Evolutionary conservation across 2,888 invertebrate species (phyloP).

Genomic region (Neoitamus cyanurus): DNA sequence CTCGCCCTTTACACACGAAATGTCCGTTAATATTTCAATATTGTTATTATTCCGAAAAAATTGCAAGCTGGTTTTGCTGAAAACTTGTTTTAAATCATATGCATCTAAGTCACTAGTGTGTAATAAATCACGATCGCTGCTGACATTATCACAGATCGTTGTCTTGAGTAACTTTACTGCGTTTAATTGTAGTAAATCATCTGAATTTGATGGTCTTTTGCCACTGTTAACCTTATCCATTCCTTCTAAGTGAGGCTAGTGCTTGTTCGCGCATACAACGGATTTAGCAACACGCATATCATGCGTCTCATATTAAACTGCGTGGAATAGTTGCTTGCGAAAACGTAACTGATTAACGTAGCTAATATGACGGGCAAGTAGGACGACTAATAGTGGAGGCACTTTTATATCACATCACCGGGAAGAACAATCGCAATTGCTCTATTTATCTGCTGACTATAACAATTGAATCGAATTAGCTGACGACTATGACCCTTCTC

Average conservation of each 20-base stretch:
- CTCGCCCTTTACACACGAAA: slow-evolving; percentile 43
- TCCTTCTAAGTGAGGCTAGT: not conserved
- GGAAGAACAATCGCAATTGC: not conserved
- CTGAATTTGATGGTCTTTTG: slow-evolving; percentile 50
- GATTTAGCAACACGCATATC: not conserved
- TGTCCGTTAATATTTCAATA: slow-evolving; percentile 37
- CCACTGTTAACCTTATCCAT: slow-evolving; percentile 23
- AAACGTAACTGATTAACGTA: not conserved
- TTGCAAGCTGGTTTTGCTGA: slow-evolving; percentile 56
- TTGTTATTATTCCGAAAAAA: slow-evolving; percentile 50
- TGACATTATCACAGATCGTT: slow-evolving; percentile 57
- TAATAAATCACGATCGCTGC: slow-evolving; percentile 56
- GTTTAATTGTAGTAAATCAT: slow-evolving; percentile 45
- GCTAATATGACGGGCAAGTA: not conserved
- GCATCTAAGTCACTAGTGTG: slow-evolving; percentile 54
- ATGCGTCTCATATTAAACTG: not conserved
- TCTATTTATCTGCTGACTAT: not conserved
- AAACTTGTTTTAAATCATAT: slow-evolving; percentile 57
- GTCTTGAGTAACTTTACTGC: slow-evolving; percentile 43
- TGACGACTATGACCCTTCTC: too few species aligned
- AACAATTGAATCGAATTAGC: not conserved
- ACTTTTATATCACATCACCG: not conserved
- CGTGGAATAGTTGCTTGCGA: not conserved
- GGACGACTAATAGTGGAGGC: not conserved
- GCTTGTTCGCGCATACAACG: not conserved